Conservation (phyloP, 2,888 invertebrate species). For the Lymantria dispar region DNA sequence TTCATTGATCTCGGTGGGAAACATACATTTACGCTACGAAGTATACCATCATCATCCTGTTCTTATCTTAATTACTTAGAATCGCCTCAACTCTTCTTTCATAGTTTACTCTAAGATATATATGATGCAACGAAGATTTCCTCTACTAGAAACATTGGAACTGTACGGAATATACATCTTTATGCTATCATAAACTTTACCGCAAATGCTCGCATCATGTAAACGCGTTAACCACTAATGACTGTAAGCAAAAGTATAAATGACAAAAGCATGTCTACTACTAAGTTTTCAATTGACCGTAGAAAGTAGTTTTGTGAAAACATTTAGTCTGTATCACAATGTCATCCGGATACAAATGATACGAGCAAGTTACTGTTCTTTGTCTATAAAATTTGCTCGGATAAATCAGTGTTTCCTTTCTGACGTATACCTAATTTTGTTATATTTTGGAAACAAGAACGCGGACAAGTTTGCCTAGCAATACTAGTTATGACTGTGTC, state of each 20-base stretch:
- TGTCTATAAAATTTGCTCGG: not conserved
- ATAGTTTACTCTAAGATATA: no score
- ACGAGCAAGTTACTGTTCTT: not conserved
- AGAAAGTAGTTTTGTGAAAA: conserved; percentile 31
- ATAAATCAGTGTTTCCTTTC: no score
- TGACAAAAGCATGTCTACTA: conserved; percentile 44
- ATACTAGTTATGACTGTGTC: conserved; percentile 1
- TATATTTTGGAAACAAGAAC: not conserved
- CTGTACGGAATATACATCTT: conserved; percentile 36
- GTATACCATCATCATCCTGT: no score
- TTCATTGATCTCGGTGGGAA: no score
- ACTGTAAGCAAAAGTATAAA: conserved; percentile 33
- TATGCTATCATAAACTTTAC: conserved; percentile 30
- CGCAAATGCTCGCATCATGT: conserved; percentile 47
- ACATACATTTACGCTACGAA: no score
- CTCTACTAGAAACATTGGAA: conserved; percentile 21
- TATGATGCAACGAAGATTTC: conserved; percentile 33
- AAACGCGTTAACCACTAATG: conserved; percentile 26
- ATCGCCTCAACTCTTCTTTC: no score
- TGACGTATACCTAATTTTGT: not conserved
- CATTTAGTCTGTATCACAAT: conserved; percentile 25
- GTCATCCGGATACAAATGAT: conserved; percentile 22
- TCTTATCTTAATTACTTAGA: no score
- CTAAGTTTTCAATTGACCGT: conserved; percentile 31
- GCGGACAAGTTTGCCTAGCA: not conserved